Conservation (phyloP, 2,888 invertebrate genomes). For the Mythimna lalbum region DNA sequence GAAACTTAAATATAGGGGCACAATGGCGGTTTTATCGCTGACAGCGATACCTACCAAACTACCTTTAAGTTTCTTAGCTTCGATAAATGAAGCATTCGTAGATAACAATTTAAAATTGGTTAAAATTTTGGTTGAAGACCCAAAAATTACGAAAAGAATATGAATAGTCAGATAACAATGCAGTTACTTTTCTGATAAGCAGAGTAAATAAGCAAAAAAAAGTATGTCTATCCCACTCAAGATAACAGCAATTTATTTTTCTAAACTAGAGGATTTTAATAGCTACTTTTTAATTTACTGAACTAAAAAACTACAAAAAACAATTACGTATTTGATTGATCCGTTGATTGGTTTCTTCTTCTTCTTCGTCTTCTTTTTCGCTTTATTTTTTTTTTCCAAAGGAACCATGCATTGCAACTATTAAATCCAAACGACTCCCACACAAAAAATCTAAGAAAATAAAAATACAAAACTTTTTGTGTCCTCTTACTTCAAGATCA, state of each 20-base stretch:
- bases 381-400: no score
- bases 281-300: background rate
- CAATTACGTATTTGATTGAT: no score
- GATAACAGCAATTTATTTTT: background rate
- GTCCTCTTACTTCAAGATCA: conserved; percentile 4
- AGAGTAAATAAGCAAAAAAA: background rate
- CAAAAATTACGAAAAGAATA: background rate
- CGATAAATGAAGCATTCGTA: background rate
- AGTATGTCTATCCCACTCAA: background rate
- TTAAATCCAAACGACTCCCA: background rate
- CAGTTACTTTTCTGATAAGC: background rate
- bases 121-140: background rate
- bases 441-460: background rate
- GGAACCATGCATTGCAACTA: background rate
- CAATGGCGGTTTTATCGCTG: no score
- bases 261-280: background rate
- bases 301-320: background rate
- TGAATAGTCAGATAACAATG: background rate
- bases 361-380: no score
- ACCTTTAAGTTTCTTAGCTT: background rate
- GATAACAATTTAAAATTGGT: background rate
- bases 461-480: background rate
- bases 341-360: no score
- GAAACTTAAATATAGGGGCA: no score
- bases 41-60: no score